These are phyloP conservation scores for Agapornis canus DNA, from an alignment of 2,797 vertebrate genomes.

Conservation along the genomic window DNA sequence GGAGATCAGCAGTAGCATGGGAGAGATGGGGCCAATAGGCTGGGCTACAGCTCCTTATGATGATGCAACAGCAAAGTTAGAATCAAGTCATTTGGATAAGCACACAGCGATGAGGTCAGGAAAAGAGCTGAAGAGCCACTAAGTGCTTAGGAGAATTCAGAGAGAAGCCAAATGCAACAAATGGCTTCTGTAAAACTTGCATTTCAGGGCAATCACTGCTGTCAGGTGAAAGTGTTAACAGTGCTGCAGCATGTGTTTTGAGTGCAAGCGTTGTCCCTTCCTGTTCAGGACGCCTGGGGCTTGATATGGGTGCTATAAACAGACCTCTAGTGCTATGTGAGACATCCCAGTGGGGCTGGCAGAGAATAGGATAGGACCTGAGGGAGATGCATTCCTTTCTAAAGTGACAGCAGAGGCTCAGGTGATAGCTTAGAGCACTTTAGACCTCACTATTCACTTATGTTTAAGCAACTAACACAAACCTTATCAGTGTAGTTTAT, in stretches of 20 bases:
- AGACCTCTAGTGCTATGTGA: neutral
- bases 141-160: neutral
- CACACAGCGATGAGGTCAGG: neutral
- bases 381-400: neutral
- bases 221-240: neutral
- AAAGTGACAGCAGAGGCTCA: neutral
- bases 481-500: neutral
- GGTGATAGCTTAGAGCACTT: neutral
- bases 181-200: neutral
- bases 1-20: accelerated
- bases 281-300: neutral
- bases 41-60: accelerated
- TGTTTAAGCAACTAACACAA: neutral
- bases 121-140: neutral
- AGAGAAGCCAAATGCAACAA: neutral
- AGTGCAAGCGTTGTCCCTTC: neutral
- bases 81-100: neutral
- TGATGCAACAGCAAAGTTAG: neutral
- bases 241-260: neutral
- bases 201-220: neutral
- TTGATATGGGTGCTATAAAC: neutral
- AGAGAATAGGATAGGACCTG: neutral
- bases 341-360: neutral
- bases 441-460: neutral
- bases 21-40: neutral